phyloP scores from a whole-genome alignment of 2,888 invertebrate species.

The Stratiomys singularior region DNA sequence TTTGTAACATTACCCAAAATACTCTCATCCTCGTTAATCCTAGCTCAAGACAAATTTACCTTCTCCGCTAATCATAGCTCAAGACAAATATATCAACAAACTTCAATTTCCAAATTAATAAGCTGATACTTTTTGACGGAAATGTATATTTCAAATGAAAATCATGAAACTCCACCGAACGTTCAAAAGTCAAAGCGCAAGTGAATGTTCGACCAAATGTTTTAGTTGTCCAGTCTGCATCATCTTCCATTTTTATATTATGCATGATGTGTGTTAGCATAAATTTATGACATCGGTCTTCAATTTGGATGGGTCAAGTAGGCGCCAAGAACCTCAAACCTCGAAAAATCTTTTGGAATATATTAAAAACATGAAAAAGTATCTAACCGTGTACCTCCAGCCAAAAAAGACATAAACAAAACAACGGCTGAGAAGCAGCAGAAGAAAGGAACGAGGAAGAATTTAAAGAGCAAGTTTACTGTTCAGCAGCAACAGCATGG shows the following conservation, averaged over 20 bases:
- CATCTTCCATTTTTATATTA: neutral
- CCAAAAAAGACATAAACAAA: slow-evolving; percentile 25
- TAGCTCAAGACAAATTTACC: no score
- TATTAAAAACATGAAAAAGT: slow-evolving; percentile 11
- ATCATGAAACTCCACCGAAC: no score
- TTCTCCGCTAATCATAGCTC: no score
- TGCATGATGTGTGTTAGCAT: slow-evolving; percentile 45
- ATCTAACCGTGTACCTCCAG: neutral
- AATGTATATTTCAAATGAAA: no score
- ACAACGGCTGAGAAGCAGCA: neutral
- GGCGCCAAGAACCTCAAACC: slow-evolving; percentile 51
- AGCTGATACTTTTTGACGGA: no score
- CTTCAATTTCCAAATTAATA: no score
- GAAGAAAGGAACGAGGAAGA: neutral
- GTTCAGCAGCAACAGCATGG: slow-evolving; percentile 11
- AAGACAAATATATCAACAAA: no score
- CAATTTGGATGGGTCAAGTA: slow-evolving; percentile 52
- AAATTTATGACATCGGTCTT: slow-evolving; percentile 53
- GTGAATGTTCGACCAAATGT: no score
- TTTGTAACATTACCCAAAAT: no score
- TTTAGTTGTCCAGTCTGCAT: neutral
- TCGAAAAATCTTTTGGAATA: slow-evolving; percentile 40
- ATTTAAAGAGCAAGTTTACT: neutral
- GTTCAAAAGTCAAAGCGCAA: no score
- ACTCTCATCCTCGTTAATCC: no score